Conservation (phyloP, 2,888 invertebrate species). For the Scrobipalpa atriplicella region DNA sequence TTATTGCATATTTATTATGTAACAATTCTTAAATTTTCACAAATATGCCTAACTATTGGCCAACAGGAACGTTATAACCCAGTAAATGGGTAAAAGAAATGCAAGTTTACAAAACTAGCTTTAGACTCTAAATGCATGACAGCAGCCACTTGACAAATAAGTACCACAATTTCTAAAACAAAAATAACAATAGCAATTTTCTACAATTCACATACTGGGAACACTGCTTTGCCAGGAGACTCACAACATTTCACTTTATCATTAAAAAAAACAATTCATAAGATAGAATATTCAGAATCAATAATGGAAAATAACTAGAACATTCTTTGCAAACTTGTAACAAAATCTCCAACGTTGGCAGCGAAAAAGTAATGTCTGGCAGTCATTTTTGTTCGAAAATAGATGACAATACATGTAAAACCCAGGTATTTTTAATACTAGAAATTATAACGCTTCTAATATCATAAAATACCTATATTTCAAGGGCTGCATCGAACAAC, state of each 20-base stretch:
- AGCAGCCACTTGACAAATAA: background rate
- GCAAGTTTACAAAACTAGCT: slow-evolving; percentile 6
- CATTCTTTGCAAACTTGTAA: background rate
- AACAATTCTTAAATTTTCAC: background rate
- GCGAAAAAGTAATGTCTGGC: slow-evolving; percentile 11
- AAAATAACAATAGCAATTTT: background rate
- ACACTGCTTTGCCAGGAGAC: background rate
- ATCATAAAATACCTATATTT: background rate
- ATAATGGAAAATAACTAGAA: background rate
- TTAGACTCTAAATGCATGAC: slow-evolving; percentile 3
- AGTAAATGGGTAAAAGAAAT: background rate
- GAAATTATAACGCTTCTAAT: too few species aligned
- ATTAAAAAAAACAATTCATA: background rate
- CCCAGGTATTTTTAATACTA: background rate
- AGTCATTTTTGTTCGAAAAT: background rate
- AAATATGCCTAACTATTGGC: background rate
- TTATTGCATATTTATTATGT: slow-evolving; percentile 6
- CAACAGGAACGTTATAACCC: background rate
- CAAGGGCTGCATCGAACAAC: background rate
- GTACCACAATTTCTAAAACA: background rate
- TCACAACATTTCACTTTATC: background rate
- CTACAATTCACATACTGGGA: background rate
- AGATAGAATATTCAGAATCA: background rate
- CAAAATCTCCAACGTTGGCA: background rate
- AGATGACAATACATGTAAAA: background rate